Base-by-base conservation (phyloP, 2,888 invertebrate species). In the Ernsta delagoae region DNA sequence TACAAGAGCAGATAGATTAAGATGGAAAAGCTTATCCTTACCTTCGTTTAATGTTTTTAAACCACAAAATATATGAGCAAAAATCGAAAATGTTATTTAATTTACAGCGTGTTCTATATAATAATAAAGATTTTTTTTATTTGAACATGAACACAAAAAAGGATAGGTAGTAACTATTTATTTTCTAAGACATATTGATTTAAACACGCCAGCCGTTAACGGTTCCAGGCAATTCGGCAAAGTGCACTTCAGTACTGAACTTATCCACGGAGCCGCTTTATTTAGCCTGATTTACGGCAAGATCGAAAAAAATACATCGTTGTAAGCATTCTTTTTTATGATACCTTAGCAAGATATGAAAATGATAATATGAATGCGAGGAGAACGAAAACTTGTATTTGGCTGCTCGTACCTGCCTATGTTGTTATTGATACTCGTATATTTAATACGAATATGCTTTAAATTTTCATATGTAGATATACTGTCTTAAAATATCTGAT, bases 271-370 rank as follows among this genome's bases (percentile, higher is more conserved):
- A 78, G 76, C 77, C 74, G 71, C 78, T 77, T 83, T 79, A 79
- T 80, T 83, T 80, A 79, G 76, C 67, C 79, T 81, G 82, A 82
- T 82, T 82, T 83, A 83, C 76, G 77, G 7, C 31, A 24, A 43
- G 45, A 61, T 65, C 63, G 54, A 54, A 39, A 16, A 65, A 59
- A 59, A 59, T 8, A 48, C n/a, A 36, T 2, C 45, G 16, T 62
- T 62, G 50, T 50, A 16, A 50, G 50, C 50, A 50, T 5, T 48
- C 16, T 50, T 50, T 5, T 50, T 50, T 7, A 50, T 16, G 7
- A 0, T 50, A 50, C 16, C 50, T 2, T 7, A 50, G 50, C 12
- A 3, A 3, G 16, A 50, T 50, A 5, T 7, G 7, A 50, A 50
- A 50, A 16, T 50, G 12, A 50, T 50, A 50, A 7, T n/a, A n/a